phyloP scores from a whole-genome alignment of 2,113 vertebrate species.

The Cochlearius cochlearius region DNA sequence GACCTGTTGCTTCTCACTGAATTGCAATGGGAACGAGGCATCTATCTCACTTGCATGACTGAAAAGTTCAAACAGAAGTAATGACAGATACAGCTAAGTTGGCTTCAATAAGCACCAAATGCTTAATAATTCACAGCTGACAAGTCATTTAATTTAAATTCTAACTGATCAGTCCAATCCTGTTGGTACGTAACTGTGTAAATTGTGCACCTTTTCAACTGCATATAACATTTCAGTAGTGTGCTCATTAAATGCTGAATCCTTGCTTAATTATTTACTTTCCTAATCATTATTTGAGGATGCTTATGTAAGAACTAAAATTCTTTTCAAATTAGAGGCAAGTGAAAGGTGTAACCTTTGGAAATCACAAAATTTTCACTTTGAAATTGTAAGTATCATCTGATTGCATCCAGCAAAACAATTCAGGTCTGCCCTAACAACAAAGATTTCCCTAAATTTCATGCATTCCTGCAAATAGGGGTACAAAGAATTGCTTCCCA shows the following conservation, averaged over 20 bases:
- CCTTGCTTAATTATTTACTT: not conserved
- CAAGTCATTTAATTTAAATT: not conserved
- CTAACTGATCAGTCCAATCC: not conserved
- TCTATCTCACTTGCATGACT: not conserved
- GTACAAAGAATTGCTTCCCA: not conserved
- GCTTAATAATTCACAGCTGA: not conserved
- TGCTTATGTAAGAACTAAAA: not conserved
- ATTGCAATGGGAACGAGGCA: accelerated
- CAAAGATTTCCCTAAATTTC: not conserved
- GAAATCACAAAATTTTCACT: not conserved
- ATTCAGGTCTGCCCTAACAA: not conserved
- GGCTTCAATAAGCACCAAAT: not conserved
- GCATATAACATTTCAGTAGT: not conserved
- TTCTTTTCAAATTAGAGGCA: not conserved
- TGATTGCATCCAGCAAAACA: not conserved
- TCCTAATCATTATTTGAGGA: not conserved
- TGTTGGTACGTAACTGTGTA: not conserved
- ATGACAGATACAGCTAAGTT: not conserved
- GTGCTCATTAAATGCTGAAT: not conserved
- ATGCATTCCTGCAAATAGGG: not conserved
- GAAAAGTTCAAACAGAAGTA: not conserved
- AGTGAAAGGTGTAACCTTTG: not conserved
- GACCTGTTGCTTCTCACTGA: not conserved
- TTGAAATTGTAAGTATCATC: not conserved
- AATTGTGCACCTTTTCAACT: not conserved